Base-by-base conservation (phyloP, 1,140 invertebrate genomes). In the Euwallacea fornicatus region DNA sequence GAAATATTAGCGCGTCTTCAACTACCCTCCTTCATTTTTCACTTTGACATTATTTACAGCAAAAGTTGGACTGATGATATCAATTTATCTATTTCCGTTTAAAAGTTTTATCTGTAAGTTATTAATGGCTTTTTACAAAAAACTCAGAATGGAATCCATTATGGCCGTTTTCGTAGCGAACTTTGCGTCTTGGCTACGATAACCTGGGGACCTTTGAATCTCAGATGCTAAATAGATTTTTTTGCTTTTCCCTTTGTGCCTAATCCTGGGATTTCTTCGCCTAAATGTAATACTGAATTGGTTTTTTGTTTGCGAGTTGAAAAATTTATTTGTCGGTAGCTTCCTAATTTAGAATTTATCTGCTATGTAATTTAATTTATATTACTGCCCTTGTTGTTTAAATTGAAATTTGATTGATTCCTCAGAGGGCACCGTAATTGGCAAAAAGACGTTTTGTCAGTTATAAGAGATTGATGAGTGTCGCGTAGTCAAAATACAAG, bases 1-100 rank as follows among this genome's bases (percentile, higher is more conserved):
- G 13, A 13, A 50, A 50, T 50, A 50, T 50, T 50, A 50, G 46
- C 46, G 46, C 46, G 9, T 50, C 46, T 33, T 33, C 21, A 33
- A 33, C 21, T 33, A 50, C 9, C 46, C 46, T 13, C 46, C 13
- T 10, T 13, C 9, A 50, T 50, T 50, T 11, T 50, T 50, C 46
- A 50, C 46, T 50, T 50, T 50, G 46, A 50, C 46, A 50, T 50
- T 50, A 50, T 50, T 50, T 50, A 50, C 46, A 50, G 46, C 46
- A 50, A 50, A 50, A 50, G 46, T 50, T 50, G 13, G 9, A 50
- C 46, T 50, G 46, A 50, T 50, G 46, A 50, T 50, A 50, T 50
- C 46, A 50, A 50, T 50, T 50, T 50, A 50, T 50, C 46, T 50
- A 50, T 50, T 50, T 50, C 46, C 2, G 9, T 50, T 50, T 50